Evolutionary conservation across 2,888 invertebrate species (phyloP).

Genomic region (Nephrotoma flavescens): DNA sequence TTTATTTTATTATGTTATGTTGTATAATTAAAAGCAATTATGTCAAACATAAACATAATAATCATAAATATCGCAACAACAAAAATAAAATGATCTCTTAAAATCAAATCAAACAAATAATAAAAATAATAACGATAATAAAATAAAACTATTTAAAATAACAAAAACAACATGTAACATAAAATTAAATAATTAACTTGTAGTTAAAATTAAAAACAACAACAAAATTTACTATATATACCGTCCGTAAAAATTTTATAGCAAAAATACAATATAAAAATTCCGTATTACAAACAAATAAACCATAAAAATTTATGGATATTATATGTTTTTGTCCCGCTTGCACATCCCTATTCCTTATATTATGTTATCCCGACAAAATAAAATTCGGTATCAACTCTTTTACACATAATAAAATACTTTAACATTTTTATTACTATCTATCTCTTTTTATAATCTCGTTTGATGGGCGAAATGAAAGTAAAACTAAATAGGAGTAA

Average conservation of each 20-base stretch:
- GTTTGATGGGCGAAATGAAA: not conserved
- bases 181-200: not conserved
- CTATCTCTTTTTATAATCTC: not conserved
- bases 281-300: not conserved
- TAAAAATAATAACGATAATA: not conserved
- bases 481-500: not conserved
- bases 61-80: not conserved
- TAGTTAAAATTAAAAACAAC: not conserved
- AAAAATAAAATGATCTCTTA: not conserved
- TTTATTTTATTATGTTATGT: not conserved
- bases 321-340: not conserved
- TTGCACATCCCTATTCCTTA: not conserved
- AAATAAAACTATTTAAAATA: not conserved
- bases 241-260: not conserved
- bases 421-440: not conserved
- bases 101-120: not conserved
- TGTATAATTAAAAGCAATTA: not conserved
- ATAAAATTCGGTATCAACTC: not conserved
- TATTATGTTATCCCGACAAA: not conserved
- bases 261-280: not conserved
- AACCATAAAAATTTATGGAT: not conserved
- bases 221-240: not conserved
- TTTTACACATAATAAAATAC: not conserved
- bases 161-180: not conserved
- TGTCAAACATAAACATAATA: not conserved